Conservation (phyloP, 2,888 invertebrate species). For the Psylliodes chrysocephalus region DNA sequence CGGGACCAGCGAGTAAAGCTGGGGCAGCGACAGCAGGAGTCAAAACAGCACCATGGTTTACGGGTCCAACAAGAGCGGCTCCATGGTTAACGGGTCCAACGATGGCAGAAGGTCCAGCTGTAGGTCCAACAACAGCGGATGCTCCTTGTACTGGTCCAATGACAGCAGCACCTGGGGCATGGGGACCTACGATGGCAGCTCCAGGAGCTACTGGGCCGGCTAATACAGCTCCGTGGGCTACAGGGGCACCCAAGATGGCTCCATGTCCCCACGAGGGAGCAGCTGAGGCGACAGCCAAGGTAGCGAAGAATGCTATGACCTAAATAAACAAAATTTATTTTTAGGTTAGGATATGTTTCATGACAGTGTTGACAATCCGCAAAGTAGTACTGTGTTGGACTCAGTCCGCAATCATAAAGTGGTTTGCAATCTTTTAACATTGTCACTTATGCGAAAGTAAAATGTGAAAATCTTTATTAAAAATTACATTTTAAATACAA, state of each 20-base stretch:
- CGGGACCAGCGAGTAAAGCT: constrained; percentile 30
- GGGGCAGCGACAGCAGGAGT: constrained; percentile 34
- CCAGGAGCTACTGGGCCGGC: constrained; percentile 37
- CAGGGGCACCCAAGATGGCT: constrained; percentile 35
- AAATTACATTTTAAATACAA: no score
- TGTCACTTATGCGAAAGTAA: no score
- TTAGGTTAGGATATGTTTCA: no score
- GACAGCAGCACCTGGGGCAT: constrained; percentile 35
- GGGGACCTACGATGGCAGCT: constrained; percentile 43
- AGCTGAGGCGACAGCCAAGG: constrained; percentile 44
- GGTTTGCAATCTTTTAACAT: no score
- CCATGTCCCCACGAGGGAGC: constrained; percentile 36
- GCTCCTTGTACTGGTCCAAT: constrained; percentile 41
- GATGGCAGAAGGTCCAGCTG: constrained; percentile 34
- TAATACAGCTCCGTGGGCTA: constrained; percentile 37
- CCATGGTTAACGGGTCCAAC: constrained; percentile 43
- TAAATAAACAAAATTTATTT: no score
- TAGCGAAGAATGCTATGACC: constrained; percentile 43
- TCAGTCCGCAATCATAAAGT: no score
- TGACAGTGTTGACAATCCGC: no score
- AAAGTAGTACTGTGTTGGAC: no score
- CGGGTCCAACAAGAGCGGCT: constrained; percentile 41
- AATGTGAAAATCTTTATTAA: no score
- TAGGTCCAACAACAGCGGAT: constrained; percentile 41
- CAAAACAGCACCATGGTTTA: constrained; percentile 40